Evolutionary conservation across 2,113 vertebrate species (phyloP).

Genomic region (Psittacara wagleri): DNA sequence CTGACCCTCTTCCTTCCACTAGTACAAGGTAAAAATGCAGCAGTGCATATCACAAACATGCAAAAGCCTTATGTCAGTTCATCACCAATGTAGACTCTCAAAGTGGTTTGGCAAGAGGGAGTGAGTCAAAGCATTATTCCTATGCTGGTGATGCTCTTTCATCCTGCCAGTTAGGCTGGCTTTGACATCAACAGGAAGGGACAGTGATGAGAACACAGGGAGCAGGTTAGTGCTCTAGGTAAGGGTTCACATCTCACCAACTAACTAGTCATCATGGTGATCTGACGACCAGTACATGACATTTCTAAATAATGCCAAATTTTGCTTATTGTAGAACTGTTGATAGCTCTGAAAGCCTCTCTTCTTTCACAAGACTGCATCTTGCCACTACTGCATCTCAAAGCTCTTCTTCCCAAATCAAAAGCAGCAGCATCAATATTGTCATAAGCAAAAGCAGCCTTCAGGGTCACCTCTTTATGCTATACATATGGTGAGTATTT

Average conservation of each 20-base stretch:
- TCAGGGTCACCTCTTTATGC: background rate
- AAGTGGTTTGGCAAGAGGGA: background rate
- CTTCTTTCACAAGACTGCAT: background rate
- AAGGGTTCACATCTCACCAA: background rate
- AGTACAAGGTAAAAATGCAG: background rate
- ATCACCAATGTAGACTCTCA: background rate
- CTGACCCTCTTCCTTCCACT: background rate
- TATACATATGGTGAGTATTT: background rate
- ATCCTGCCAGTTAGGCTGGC: background rate
- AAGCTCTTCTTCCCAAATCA: background rate
- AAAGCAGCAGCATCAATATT: background rate
- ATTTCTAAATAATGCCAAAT: background rate
- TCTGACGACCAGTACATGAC: background rate
- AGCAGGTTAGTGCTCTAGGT: rapidly evolving
- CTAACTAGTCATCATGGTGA: background rate
- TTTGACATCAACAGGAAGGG: background rate
- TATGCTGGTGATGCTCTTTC: background rate
- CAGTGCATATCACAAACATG: background rate
- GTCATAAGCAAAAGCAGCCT: background rate
- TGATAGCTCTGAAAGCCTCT: background rate
- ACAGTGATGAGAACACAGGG: background rate
- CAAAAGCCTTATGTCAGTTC: background rate
- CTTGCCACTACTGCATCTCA: background rate
- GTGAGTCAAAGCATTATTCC: background rate
- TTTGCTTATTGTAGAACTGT: background rate